Conservation (phyloP, 64 coral and sea anemone species). For the Trachythela sp. region DNA sequence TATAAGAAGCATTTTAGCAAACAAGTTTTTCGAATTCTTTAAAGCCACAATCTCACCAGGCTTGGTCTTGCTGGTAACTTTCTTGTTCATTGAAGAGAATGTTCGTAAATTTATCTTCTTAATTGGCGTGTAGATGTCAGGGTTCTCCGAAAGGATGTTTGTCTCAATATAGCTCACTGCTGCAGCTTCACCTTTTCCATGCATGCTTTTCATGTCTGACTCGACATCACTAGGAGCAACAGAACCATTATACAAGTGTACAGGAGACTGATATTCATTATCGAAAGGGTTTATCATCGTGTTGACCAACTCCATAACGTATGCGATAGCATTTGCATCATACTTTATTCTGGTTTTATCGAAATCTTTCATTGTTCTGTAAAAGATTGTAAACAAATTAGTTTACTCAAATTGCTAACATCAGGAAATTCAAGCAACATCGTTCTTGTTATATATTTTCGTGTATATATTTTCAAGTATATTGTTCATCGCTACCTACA, state of each 20-base stretch:
- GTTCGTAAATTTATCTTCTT: constrained; percentile 35
- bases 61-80: constrained; percentile 17
- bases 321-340: constrained; percentile 9
- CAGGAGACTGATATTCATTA: constrained; percentile 17
- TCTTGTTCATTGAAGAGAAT: constrained; percentile 31
- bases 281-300: constrained; percentile 29
- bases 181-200: constrained; percentile 27
- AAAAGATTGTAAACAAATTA: background rate
- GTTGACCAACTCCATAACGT: background rate
- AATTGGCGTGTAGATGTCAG: constrained; percentile 37
- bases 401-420: no score
- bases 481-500: no score
- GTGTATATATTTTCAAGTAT: no score
- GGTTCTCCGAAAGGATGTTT: background rate
- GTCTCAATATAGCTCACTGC: constrained; percentile 18
- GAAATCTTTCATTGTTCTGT: background rate
- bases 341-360: constrained; percentile 3
- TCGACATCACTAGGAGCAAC: background rate
- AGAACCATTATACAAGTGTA: constrained; percentile 21
- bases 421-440: no score
- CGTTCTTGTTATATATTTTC: no score
- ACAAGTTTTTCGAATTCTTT: constrained; percentile 22
- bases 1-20: constrained; percentile 29
- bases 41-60: constrained; percentile 26
- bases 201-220: constrained; percentile 27